These are phyloP conservation scores for Formica selysi DNA, from an alignment of 1,140 invertebrate genomes.

Conservation along the genomic window DNA sequence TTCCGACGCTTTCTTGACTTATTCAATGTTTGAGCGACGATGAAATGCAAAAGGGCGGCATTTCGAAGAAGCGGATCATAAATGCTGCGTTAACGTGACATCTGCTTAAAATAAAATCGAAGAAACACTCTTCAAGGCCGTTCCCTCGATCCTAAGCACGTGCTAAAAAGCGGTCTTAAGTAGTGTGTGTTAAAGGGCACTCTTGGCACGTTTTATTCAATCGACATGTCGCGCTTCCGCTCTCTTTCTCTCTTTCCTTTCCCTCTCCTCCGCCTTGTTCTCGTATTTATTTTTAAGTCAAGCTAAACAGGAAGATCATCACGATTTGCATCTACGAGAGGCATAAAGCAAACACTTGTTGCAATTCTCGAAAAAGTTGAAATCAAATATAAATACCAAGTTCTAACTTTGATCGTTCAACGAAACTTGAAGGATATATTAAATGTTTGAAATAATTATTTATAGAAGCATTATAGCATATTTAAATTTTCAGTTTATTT, in stretches of 20 bases:
- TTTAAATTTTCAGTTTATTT: background rate
- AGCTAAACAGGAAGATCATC: conserved; percentile 31
- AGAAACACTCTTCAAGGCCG: conserved; percentile 58
- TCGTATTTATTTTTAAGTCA: conserved; percentile 48
- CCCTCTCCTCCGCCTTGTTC: background rate
- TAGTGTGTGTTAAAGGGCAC: conserved; percentile 45
- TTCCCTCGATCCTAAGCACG: conserved; percentile 42
- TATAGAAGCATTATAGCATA: background rate
- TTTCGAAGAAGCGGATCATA: conserved; percentile 33
- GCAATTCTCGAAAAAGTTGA: background rate
- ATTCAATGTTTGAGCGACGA: conserved; percentile 26
- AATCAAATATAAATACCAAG: background rate
- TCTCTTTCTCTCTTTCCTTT: background rate
- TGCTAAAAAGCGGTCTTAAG: conserved; percentile 50
- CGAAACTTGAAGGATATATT: background rate
- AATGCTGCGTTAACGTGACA: conserved; percentile 58
- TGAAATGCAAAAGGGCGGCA: conserved; percentile 27
- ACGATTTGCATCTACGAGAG: background rate
- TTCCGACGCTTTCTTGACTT: conserved; percentile 29
- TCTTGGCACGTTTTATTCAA: conserved; percentile 57
- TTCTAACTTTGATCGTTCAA: background rate
- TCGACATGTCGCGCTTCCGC: conserved; percentile 52
- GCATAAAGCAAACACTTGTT: conserved; percentile 33
- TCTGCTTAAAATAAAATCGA: conserved; percentile 67
- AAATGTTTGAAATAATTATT: background rate